Evolutionary conservation across 2,888 invertebrate species (phyloP), one percentile per base, ranked within the genome.

Genomic region (Aelia acuminata): DNA sequence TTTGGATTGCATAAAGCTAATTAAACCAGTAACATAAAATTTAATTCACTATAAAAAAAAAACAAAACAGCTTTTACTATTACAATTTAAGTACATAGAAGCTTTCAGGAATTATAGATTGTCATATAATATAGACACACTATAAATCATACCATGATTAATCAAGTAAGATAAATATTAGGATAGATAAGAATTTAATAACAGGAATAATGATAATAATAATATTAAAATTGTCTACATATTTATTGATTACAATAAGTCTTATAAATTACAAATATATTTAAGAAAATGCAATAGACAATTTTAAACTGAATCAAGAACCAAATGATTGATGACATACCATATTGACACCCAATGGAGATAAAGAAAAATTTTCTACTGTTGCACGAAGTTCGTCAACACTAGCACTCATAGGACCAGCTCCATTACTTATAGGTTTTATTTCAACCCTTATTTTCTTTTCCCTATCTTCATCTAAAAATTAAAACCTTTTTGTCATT

Each of bases 401-500:
- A 92, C 98, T 98, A n/a, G 98, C 98, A 90, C 98, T 97, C 94
- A 97, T 96, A 1, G 97, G 97, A 87, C 96, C 96, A 88, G 95
- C 94, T 85, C 97, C 98, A 93, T 97, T 98, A 92, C 96, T 97
- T 85, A 98, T 94, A 1, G 98, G 98, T 93, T 98, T 98, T 89
- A 98, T 98, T 94, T 98, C 97, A 4, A 98, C 98, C 92, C 97
- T 97, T 91, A 98, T 97, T 92, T 98, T 98, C 90, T 95, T 95
- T 91, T 97, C 97, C 87, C 95, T 94, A 91, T 97, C 97, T 91
- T 97, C 97, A 91, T 97, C 95, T 92, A 91, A 20, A 89, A 90
- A 89, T 88, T 75, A 84, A 88, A 88, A 89, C 18, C 2, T 57
- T 57, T 26, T 13, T 57, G 26, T 26, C 10, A 26, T 57, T 57